phyloP scores from a whole-genome alignment of 2,113 vertebrate species.

The Lates calcarifer region DNA sequence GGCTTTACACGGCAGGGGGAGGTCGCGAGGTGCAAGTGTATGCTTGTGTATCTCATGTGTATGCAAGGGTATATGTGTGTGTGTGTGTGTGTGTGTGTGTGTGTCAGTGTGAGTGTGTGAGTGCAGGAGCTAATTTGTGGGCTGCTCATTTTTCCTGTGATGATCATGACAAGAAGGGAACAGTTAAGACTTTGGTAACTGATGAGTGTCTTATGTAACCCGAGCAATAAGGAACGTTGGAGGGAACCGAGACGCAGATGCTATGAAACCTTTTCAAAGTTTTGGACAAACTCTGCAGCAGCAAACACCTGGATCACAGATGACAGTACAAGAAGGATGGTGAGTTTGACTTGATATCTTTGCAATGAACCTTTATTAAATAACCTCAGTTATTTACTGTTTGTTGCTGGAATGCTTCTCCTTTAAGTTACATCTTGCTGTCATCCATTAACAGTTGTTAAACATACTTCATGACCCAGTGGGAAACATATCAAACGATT shows the following conservation, averaged over 20 bases:
- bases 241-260: slow-evolving; percentile 3
- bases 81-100: background rate
- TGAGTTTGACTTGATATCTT: slow-evolving; percentile 49
- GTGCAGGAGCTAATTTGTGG: slow-evolving; percentile 52
- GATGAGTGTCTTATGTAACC: slow-evolving; percentile 57
- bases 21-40: slow-evolving; percentile 64
- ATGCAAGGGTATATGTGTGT: slow-evolving; percentile 21
- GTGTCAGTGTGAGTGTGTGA: slow-evolving; percentile 16
- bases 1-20: slow-evolving; percentile 73
- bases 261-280: slow-evolving; percentile 27
- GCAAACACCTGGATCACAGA: background rate
- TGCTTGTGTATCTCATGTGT: slow-evolving; percentile 49
- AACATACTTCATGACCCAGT: background rate
- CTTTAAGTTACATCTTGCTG: too few species aligned
- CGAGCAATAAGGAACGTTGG: slow-evolving; percentile 23
- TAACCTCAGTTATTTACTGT: background rate
- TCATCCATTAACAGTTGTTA: too few species aligned
- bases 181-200: slow-evolving; percentile 55
- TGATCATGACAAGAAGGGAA: slow-evolving; percentile 43
- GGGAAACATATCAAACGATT: background rate
- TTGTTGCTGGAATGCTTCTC: background rate
- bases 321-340: slow-evolving; percentile 30
- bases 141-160: slow-evolving; percentile 68
- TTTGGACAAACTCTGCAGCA: slow-evolving; percentile 14
- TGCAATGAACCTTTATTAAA: background rate